Evolutionary conservation across 1,140 invertebrate species (phyloP), one percentile per base, ranked within the genome.

Genomic region (Dendroctonus valens): DNA sequence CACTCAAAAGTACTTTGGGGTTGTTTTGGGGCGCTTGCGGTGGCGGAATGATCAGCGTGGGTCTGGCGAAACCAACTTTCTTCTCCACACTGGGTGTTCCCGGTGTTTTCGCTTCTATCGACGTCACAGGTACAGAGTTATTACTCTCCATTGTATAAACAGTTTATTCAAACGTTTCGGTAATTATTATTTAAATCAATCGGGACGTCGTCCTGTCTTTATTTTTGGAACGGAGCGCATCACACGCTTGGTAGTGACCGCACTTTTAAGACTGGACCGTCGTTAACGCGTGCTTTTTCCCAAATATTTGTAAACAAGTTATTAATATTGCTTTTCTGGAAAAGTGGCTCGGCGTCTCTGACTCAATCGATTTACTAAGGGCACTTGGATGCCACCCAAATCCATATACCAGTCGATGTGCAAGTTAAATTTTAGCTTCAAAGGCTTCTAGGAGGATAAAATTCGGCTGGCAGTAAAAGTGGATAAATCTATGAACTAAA

Each of bases 1-100:
- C 60, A 40, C 41, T 52, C 15, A 57, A 14, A 8, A 61, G 44
- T 4, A 41, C 41, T 11, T 15, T 53, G 26, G 14, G 41, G 15
- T 51, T 53, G 41, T 49, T 61, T 14, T 62, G 50, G 6, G 7
- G n/a, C 53, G 15, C 37, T 60, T 69, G 63, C 11, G 71, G 71
- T 3, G 71, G 69, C 9, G 71, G 71, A 57, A 72, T 72, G 11
- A 70, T 69, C 41, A 72, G 50, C 3, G 69, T 72, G 5, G 69
- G 71, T 48, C 69, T 68, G 0, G 59, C 58, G 46, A 72, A 72
- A 7, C 61, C 71, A 12, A 72, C 71, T 58, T 69, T 68, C 40
- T 67, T 70, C 11, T 61, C 65, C 9, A 26, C 49, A 61, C 59
- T 61, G 59, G 48, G 48, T n/a, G 38, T 37, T 39, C 7, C 42